These are phyloP conservation scores for Vulpes ferrilata DNA, from an alignment of 2,113 vertebrate species.

Conservation along the genomic window DNA sequence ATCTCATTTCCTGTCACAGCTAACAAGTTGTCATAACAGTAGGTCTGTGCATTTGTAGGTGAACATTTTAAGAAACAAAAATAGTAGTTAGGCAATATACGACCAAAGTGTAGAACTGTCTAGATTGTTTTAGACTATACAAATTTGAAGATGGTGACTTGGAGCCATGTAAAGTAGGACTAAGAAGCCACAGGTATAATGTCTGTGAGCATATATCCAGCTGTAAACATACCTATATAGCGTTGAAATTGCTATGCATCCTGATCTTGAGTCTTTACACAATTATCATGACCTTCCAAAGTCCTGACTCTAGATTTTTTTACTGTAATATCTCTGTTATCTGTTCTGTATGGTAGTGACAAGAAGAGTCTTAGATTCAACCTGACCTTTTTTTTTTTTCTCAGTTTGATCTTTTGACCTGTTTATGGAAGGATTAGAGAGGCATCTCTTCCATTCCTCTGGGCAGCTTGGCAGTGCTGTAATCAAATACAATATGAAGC, in stretches of 20 bases:
- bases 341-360: neutral
- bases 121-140: neutral
- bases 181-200: neutral
- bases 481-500: neutral
- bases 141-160: neutral
- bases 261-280: neutral
- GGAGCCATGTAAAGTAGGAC: neutral
- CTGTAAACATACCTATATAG: neutral
- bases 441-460: neutral
- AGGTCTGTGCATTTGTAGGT: conserved; percentile 11
- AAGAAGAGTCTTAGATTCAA: neutral
- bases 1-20: neutral
- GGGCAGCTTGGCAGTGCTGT: neutral
- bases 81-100: neutral
- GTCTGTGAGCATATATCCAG: neutral
- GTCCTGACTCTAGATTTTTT: neutral
- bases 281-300: neutral
- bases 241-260: neutral
- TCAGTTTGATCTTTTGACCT: conserved; percentile 12
- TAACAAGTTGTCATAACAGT: conserved; percentile 26
- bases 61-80: conserved; percentile 34
- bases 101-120: neutral
- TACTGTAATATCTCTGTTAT: neutral
- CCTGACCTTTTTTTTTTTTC: neutral
- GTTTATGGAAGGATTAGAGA: neutral